These are phyloP conservation scores for Neotoma lepida DNA, from an alignment of 2,113 vertebrate species.

Conservation along the genomic window DNA sequence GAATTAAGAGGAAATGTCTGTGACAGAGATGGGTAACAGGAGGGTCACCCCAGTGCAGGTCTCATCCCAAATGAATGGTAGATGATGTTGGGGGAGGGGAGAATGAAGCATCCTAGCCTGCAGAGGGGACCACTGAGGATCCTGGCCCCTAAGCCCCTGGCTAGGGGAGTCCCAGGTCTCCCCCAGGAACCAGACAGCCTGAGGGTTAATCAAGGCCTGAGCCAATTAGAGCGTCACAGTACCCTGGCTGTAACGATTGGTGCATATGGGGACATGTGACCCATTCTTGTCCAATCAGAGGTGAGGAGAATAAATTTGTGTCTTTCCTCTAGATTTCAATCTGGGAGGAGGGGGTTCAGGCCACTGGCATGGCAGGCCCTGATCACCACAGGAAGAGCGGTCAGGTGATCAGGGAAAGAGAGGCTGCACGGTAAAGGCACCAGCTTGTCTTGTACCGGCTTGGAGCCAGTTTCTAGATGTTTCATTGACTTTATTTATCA, in stretches of 20 bases:
- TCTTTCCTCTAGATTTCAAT: background rate
- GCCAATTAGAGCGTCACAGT: background rate
- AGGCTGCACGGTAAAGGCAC: background rate
- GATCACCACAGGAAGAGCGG: background rate
- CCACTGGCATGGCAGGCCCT: accelerated
- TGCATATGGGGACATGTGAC: background rate
- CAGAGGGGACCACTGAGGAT: background rate
- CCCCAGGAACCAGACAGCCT: background rate
- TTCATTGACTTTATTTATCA: background rate
- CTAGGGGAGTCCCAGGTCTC: background rate
- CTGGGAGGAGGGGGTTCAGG: background rate
- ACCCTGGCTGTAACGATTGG: too few species aligned
- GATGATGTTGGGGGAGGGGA: background rate
- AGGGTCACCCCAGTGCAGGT: background rate
- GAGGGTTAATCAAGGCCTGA: background rate
- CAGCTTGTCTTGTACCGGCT: background rate
- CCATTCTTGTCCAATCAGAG: background rate
- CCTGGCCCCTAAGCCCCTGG: background rate
- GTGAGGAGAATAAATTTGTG: background rate
- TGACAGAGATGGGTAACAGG: background rate
- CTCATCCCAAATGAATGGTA: background rate
- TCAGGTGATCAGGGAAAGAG: background rate
- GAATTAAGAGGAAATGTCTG: background rate
- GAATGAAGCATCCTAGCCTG: background rate
- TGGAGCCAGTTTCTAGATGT: background rate